These are phyloP conservation scores for Pomacea canaliculata DNA, from an alignment of 2,888 invertebrate species.

Conservation along the genomic window DNA sequence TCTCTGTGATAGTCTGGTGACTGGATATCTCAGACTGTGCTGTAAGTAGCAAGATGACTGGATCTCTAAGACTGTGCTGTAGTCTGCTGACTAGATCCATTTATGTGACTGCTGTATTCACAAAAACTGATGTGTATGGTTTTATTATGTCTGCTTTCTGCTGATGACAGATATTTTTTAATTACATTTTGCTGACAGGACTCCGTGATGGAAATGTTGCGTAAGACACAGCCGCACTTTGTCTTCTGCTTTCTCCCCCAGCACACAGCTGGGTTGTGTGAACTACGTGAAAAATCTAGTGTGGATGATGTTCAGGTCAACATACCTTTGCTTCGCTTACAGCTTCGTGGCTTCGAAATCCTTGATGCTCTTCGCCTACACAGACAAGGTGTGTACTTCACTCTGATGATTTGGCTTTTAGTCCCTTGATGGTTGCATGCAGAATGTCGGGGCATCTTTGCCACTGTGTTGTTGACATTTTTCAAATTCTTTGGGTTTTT, in stretches of 20 bases:
- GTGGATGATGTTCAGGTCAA: conserved; percentile 75
- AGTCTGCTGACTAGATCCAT: too few relatives aligned
- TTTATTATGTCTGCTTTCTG: too few relatives aligned
- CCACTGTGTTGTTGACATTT: not conserved
- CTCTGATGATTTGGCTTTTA: not conserved
- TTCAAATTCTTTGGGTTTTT: not conserved
- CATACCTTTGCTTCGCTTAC: conserved; percentile 82
- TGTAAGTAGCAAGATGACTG: too few relatives aligned
- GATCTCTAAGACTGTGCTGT: too few relatives aligned
- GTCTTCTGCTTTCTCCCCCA: conserved; percentile 87
- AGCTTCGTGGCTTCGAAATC: conserved; percentile 90
- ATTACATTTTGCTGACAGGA: conserved; percentile 74
- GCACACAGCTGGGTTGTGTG: conserved; percentile 80
- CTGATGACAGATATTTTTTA: too few relatives aligned
- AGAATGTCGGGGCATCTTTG: not conserved
- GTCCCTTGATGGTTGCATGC: not conserved
- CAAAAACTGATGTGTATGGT: too few relatives aligned
- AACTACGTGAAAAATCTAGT: conserved; percentile 58
- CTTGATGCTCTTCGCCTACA: conserved; percentile 89
- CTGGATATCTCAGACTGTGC: too few relatives aligned
- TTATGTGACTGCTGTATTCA: too few relatives aligned
- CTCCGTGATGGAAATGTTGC: conserved; percentile 89
- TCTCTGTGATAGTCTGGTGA: too few relatives aligned
- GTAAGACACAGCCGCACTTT: conserved; percentile 89
- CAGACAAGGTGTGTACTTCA: conserved; percentile 78